These are phyloP conservation scores for Diuraphis noxia DNA, from an alignment of 1,140 invertebrate species.

Conservation along the genomic window DNA sequence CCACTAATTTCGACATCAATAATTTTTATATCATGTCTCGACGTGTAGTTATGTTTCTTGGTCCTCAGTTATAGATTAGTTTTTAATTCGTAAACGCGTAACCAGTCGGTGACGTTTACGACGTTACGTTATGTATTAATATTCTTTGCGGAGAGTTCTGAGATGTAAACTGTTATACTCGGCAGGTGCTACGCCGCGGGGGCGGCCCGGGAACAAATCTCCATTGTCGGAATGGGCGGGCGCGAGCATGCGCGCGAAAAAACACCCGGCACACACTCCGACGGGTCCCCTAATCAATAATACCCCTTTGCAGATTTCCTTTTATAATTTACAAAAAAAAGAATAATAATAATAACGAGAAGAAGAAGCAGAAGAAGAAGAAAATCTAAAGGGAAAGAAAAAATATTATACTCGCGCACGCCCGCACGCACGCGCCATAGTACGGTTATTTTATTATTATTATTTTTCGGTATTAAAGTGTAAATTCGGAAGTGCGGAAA, in stretches of 20 bases:
- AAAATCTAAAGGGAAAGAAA: background rate
- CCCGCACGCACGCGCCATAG: too few relatives aligned
- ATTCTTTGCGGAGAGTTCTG: background rate
- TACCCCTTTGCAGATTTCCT: slow-evolving; percentile 50
- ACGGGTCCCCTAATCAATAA: slow-evolving; percentile 51
- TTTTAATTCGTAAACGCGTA: background rate
- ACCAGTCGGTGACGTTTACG: background rate
- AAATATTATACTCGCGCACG: background rate
- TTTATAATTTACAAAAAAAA: slow-evolving; percentile 51
- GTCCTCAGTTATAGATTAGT: background rate
- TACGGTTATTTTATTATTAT: background rate
- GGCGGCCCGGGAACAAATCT: slow-evolving; percentile 53
- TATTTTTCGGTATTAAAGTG: background rate
- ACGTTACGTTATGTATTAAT: background rate
- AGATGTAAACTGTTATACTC: background rate
- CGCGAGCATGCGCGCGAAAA: slow-evolving; percentile 47
- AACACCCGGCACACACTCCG: slow-evolving; percentile 44
- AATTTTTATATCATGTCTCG: background rate
- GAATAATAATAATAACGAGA: slow-evolving; percentile 7
- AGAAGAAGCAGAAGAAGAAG: background rate
- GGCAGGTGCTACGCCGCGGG: slow-evolving; percentile 48
- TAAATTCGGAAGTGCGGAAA: background rate
- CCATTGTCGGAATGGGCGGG: slow-evolving; percentile 50
- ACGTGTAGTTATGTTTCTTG: background rate
- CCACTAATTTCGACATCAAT: background rate